phyloP scores from a whole-genome alignment of 2,797 vertebrate genomes.

The Varecia variegata region DNA sequence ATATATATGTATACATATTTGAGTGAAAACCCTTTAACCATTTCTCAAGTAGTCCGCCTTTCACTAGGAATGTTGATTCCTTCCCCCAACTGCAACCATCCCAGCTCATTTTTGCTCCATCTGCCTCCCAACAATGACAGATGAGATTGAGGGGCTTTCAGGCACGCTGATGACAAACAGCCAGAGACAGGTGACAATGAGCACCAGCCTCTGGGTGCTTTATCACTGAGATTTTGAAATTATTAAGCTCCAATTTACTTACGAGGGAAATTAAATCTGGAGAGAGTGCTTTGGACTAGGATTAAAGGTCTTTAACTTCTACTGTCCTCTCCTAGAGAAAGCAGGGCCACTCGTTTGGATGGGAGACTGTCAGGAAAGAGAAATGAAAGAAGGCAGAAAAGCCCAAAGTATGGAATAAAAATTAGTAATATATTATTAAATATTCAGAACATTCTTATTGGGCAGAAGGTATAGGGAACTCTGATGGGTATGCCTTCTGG shows the following conservation, averaged over 20 bases:
- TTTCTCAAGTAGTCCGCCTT: slow-evolving; percentile 49
- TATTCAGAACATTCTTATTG: not conserved
- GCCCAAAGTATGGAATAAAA: not conserved
- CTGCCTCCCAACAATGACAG: not conserved
- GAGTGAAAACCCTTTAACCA: slow-evolving; percentile 53
- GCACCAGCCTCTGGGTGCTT: slow-evolving; percentile 13
- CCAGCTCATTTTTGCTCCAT: not conserved
- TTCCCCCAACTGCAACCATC: not conserved
- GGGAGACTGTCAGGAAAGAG: not conserved
- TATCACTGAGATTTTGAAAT: not conserved
- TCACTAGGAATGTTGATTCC: not conserved
- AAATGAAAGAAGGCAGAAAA: not conserved
- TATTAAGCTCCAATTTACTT: slow-evolving; percentile 28
- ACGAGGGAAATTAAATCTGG: slow-evolving; percentile 20
- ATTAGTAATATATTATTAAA: not conserved
- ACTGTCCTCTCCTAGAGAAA: not conserved
- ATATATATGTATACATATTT: not conserved
- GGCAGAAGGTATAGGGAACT: not conserved
- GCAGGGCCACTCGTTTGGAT: not conserved
- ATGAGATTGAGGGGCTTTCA: rapidly evolving
- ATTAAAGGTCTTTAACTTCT: not conserved
- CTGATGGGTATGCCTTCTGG: not conserved
- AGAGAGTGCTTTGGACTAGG: not conserved
- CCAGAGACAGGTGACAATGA: slow-evolving; percentile 33
- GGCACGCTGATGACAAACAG: rapidly evolving